Conservation (phyloP, 2,797 vertebrate genomes). For the Melanotaenia pygmaea region DNA sequence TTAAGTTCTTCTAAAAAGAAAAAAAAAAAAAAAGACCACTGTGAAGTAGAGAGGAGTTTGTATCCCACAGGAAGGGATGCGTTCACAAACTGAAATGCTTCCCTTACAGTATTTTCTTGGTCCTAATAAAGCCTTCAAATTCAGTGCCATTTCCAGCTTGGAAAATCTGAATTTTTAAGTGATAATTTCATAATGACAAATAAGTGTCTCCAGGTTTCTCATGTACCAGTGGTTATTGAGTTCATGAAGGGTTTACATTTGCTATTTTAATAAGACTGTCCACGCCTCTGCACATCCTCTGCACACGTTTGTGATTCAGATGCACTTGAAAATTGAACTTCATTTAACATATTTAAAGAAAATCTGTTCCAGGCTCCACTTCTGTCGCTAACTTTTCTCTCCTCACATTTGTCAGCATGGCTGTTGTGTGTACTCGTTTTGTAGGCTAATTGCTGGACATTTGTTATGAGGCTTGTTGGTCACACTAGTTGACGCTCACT, state of each 20-base stretch:
- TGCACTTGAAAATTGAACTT: too few species aligned
- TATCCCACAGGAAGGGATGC: too few species aligned
- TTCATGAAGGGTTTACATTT: slow-evolving; percentile 27
- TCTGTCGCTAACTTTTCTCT: slow-evolving; percentile 31
- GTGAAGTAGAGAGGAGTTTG: too few species aligned
- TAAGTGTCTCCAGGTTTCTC: not conserved
- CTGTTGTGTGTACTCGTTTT: slow-evolving; percentile 48
- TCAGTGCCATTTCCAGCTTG: not conserved
- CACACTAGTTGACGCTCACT: slow-evolving; percentile 31
- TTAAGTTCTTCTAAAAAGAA: not conserved
- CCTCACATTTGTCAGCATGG: slow-evolving; percentile 48
- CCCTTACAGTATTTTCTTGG: not conserved
- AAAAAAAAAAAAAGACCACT: not conserved
- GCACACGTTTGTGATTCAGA: slow-evolving; percentile 19
- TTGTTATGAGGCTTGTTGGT: slow-evolving; percentile 34
- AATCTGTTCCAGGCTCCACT: too few species aligned
- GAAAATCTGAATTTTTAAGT: slow-evolving; percentile 8
- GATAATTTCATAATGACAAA: not conserved
- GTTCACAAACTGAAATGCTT: too few species aligned
- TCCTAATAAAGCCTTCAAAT: slow-evolving; percentile 11
- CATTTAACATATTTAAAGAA: not conserved
- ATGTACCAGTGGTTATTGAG: slow-evolving; percentile 3
- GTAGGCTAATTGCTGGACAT: slow-evolving; percentile 55
- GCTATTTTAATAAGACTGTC: slow-evolving; percentile 39
- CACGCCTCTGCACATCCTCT: slow-evolving; percentile 48